Evolutionary conservation across 2,113 vertebrate genomes (phyloP).

Genomic region (Gobius niger): DNA sequence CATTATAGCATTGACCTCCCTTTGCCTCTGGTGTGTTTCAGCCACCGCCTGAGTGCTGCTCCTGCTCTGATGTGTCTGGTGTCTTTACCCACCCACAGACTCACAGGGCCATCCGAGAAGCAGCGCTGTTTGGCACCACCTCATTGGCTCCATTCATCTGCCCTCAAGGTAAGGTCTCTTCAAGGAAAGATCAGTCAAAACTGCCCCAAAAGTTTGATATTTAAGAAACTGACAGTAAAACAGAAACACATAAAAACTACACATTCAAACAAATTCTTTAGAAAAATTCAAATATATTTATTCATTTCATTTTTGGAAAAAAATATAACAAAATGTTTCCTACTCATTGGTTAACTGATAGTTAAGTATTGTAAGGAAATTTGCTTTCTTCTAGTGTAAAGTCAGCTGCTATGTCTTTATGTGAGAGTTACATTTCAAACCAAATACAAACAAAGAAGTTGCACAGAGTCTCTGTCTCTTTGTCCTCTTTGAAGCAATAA

Average conservation of each 20-base stretch:
- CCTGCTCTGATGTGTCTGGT: background rate
- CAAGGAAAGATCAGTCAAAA: background rate
- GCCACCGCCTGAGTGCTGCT: background rate
- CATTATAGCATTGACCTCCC: background rate
- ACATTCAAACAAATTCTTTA: slow-evolving; percentile 49
- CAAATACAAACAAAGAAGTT: slow-evolving; percentile 63
- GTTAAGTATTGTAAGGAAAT: slow-evolving; percentile 57
- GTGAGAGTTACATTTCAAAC: slow-evolving; percentile 64
- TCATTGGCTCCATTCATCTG: slow-evolving; percentile 11
- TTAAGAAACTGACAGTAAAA: background rate
- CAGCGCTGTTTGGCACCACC: background rate
- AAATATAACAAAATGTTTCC: slow-evolving; percentile 70
- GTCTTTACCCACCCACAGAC: slow-evolving; percentile 1
- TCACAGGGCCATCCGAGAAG: slow-evolving; percentile 6
- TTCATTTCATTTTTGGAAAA: slow-evolving; percentile 67
- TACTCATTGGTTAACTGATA: slow-evolving; percentile 71
- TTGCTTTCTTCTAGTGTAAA: slow-evolving; percentile 58
- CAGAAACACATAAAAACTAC: slow-evolving; percentile 13
- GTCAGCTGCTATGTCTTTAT: slow-evolving; percentile 62
- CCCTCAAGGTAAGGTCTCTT: slow-evolving; percentile 1
- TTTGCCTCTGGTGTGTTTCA: background rate
- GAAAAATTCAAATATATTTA: slow-evolving; percentile 76
- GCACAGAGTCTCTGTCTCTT: slow-evolving; percentile 68
- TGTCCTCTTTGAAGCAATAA: slow-evolving; percentile 46
- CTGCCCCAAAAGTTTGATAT: background rate